Evolutionary conservation across 2,113 vertebrate species (phyloP), one percentile per base, ranked within the genome.

Genomic region (Raphicerus campestris): DNA sequence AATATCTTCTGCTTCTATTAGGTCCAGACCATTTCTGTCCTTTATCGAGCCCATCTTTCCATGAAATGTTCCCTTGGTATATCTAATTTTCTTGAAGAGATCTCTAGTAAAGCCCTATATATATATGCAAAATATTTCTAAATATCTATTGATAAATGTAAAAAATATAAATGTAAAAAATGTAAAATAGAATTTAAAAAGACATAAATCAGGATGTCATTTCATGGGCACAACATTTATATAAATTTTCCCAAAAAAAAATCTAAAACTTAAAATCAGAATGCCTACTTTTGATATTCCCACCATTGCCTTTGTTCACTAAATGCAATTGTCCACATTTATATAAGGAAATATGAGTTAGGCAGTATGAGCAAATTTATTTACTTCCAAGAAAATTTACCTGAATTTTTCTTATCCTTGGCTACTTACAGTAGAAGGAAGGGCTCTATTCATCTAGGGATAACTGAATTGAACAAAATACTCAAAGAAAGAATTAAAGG

Each of bases 401-500:
- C 55, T 89, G 47, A 58, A 82, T 89, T 66, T 89, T 49, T 61
- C 51, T 84, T 94, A 78, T 51, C 10, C 19, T 66, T 92, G 42
- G 63, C 35, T 93, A 92, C 49, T 32, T 60, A n/a, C 42, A 85
- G 14, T 11, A 95, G 55, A 94, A 96, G 39, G 26, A 87, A 87
- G 39, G 53, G 45, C 3, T 87, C 19, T 61, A n/a, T 75, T 28
- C 16, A 56, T 60, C 51, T 53, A 93, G 35, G 49, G 14, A 91
- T 42, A 60, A 66, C 56, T 56, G 22, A 86, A 86, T 32, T n/a
- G 1, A 70, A 70, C n/a, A 95, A 86, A 85, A 17, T 42, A 42
- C 51, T 81, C 78, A 85, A 82, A n/a, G 20, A 83, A 90, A 93
- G 13, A 92, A 94, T 63, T 90, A 60, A 91, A 96, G 88, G 14